Evolutionary conservation across 2,888 invertebrate genomes (phyloP).

Genomic region (Temnothorax unifasciatus): DNA sequence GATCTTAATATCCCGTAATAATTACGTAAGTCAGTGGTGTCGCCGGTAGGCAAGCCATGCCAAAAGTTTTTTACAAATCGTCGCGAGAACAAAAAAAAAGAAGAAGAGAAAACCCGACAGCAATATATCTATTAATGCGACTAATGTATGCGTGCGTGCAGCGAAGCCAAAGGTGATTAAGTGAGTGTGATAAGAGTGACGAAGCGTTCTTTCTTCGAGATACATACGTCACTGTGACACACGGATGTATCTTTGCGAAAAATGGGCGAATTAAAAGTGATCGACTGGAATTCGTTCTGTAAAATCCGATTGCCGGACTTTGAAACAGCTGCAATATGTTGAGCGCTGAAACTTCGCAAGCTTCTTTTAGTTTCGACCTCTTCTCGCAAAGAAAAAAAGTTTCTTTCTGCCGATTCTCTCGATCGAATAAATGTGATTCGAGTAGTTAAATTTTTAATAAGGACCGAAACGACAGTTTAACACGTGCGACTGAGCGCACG

Average conservation of each 20-base stretch:
- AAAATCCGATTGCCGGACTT: neutral
- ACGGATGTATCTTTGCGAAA: slow-evolving; percentile 35
- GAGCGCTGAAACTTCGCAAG: neutral
- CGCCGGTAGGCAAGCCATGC: slow-evolving; percentile 32
- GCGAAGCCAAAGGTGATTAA: slow-evolving; percentile 20
- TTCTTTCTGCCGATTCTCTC: neutral
- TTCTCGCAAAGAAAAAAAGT: neutral
- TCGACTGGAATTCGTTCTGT: slow-evolving; percentile 15
- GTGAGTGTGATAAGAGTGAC: slow-evolving; percentile 18
- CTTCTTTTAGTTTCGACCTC: neutral
- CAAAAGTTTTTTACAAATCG: slow-evolving; percentile 48
- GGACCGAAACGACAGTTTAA: neutral
- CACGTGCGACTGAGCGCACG: neutral
- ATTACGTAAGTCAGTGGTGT: slow-evolving; percentile 40
- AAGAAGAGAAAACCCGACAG: slow-evolving; percentile 24
- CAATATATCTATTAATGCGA: slow-evolving; percentile 36
- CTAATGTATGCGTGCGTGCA: slow-evolving; percentile 25
- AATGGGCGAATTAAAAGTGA: slow-evolving; percentile 50
- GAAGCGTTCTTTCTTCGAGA: slow-evolving; percentile 21
- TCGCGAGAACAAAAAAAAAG: slow-evolving; percentile 4
- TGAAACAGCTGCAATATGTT: neutral
- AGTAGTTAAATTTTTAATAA: slow-evolving; percentile 18
- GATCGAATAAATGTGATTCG: neutral
- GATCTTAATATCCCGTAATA: slow-evolving; percentile 35
- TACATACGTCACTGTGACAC: slow-evolving; percentile 16